Conservation (phyloP, 2,888 invertebrate species). For the Sarcophaga rosellei region DNA sequence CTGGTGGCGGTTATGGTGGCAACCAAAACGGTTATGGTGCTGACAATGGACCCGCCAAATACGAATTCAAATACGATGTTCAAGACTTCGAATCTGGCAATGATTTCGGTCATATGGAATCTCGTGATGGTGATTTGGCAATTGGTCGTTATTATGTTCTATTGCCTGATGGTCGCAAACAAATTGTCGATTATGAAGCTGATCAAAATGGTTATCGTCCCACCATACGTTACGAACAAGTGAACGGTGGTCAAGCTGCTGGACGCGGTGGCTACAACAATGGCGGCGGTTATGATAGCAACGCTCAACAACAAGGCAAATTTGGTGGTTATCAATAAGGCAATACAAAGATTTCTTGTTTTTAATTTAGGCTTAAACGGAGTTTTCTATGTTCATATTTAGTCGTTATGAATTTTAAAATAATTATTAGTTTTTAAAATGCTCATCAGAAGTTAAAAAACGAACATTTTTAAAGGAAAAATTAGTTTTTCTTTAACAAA, state of each 20-base stretch:
- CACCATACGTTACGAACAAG: constrained; percentile 86
- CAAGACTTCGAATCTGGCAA: constrained; percentile 85
- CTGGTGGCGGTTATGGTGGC: constrained; percentile 68
- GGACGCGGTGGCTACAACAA: constrained; percentile 73
- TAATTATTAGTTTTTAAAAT: constrained; percentile 59
- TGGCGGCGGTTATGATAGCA: constrained; percentile 72
- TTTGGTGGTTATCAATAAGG: constrained; percentile 77
- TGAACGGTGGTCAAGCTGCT: constrained; percentile 77
- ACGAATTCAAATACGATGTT: constrained; percentile 87
- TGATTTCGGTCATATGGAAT: constrained; percentile 86
- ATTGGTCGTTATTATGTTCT: constrained; percentile 86
- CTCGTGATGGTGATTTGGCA: constrained; percentile 85
- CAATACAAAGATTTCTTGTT: constrained; percentile 33
- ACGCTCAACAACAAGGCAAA: constrained; percentile 68
- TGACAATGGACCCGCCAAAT: constrained; percentile 86
- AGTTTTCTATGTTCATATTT: constrained; percentile 58
- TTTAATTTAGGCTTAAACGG: constrained; percentile 63
- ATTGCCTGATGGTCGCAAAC: constrained; percentile 86
- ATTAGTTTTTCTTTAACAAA: constrained; percentile 40
- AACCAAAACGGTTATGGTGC: constrained; percentile 72
- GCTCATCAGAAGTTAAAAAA: constrained; percentile 40
- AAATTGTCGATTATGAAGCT: constrained; percentile 87
- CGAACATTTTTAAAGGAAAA: not conserved
- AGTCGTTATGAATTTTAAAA: constrained; percentile 65
- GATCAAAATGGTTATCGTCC: constrained; percentile 87